Evolutionary conservation across 2,797 vertebrate genomes (phyloP), one percentile per base, ranked within the genome.

Genomic region (Phalloptychus januarius): DNA sequence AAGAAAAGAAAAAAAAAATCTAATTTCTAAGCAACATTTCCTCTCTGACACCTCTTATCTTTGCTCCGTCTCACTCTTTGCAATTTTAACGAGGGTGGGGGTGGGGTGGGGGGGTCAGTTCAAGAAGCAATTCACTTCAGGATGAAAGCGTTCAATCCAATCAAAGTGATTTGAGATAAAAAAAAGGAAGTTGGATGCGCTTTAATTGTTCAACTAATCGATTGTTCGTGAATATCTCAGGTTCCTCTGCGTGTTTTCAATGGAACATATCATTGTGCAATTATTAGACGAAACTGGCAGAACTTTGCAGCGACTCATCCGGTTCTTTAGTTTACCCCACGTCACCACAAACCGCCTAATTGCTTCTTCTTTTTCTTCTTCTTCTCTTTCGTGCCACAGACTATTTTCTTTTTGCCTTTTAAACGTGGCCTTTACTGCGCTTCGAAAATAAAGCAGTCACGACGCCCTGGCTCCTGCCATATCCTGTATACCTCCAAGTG

Each of bases 391-490:
- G 75, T 86, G 86, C 79, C 77, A 67, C 5, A 28, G 46, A 36
- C 36, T 84, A 87, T 88, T 94, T 93, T 91, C 91, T 8, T 38
- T 38, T 38, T 16, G 33, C 23, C 50, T n/a, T 93, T 91, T 79
- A 79, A 88, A 90, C 54, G 75, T 85, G 85, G 85, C 81, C 86
- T 92, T 90, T 25, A 92, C 85, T 92, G 85, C 91, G 74, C 89
- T 91, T 93, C 83, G 91, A 93, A 88, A 91, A 92, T 82, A 76
- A 91, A 90, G 81, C 88, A 95, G 95, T 96, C 96, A 97, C 95
- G 96, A 97, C 96, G 94, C 92, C 78, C 94, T 88, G 96, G 95
- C 96, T 97, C 96, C 96, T 96, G 95, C 95, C 94, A 96, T 93
- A 96, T 97, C 97, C 97, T 96, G 96, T 95, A 95, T 93, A 95